phyloP scores from a whole-genome alignment of 2,797 vertebrate genomes.

The Pseudochirops corinnae region DNA sequence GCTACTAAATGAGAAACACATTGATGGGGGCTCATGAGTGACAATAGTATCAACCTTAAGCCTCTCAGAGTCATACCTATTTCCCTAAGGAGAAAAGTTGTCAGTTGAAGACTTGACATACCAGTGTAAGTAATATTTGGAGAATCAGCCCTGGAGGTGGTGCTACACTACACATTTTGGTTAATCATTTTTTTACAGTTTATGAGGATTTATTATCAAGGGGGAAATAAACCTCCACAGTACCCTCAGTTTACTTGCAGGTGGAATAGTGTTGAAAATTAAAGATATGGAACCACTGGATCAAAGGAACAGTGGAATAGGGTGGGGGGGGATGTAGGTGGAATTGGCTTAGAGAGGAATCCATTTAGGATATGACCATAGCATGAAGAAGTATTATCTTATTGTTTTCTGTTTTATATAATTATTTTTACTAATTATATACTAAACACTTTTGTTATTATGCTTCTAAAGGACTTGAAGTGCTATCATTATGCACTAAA shows the following conservation, averaged over 20 bases:
- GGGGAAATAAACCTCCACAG: background rate
- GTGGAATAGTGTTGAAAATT: background rate
- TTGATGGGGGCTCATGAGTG: background rate
- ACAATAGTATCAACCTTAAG: background rate
- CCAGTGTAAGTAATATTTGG: background rate
- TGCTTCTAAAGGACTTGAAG: background rate
- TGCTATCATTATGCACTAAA: background rate
- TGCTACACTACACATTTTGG: background rate
- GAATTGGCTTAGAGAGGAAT: background rate
- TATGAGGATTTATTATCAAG: background rate
- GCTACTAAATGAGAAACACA: background rate
- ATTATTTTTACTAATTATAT: background rate
- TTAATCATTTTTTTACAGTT: background rate
- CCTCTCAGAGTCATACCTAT: background rate
- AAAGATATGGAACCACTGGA: background rate
- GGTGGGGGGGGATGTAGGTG: background rate
- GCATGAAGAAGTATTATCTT: background rate
- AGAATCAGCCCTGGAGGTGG: background rate
- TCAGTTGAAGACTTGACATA: background rate
- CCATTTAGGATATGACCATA: background rate
- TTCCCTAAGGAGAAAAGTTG: background rate
- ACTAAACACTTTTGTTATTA: background rate
- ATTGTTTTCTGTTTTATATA: background rate
- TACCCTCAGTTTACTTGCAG: background rate
- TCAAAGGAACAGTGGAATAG: background rate